phyloP scores from a whole-genome alignment of 1,140 invertebrate species.

The Eumaeus atala region DNA sequence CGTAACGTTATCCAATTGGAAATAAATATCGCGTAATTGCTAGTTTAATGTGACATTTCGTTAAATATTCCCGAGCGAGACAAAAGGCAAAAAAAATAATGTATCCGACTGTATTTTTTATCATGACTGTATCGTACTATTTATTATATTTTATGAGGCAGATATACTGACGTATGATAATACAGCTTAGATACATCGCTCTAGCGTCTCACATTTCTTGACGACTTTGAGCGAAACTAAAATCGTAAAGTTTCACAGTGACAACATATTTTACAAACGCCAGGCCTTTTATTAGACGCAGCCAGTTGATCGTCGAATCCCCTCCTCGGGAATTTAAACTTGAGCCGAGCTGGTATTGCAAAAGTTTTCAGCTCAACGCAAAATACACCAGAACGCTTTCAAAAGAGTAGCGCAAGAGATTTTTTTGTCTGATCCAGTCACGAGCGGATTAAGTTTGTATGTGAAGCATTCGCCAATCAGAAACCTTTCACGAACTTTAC shows the following conservation, averaged over 20 bases:
- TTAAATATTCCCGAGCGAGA: slow-evolving; percentile 24
- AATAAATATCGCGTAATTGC: slow-evolving; percentile 61
- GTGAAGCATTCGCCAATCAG: slow-evolving; percentile 48
- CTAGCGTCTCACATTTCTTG: slow-evolving; percentile 24
- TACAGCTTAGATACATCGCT: slow-evolving; percentile 19
- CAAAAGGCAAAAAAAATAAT: too few relatives aligned
- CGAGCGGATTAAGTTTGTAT: slow-evolving; percentile 57
- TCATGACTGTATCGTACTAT: slow-evolving; percentile 21
- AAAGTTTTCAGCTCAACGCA: slow-evolving; percentile 70
- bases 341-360: slow-evolving; percentile 58
- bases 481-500: slow-evolving; percentile 56
- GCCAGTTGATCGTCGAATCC: slow-evolving; percentile 57
- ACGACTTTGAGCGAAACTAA: slow-evolving; percentile 49
- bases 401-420: slow-evolving; percentile 57
- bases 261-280: slow-evolving; percentile 67
- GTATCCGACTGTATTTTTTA: slow-evolving; percentile 5
- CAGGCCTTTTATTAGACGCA: slow-evolving; percentile 60
- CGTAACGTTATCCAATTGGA: slow-evolving; percentile 44
- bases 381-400: slow-evolving; percentile 72
- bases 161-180: slow-evolving; percentile 38
- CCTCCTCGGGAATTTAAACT: slow-evolving; percentile 61
- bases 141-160: slow-evolving; percentile 35
- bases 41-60: slow-evolving; percentile 45
- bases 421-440: slow-evolving; percentile 51
- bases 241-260: slow-evolving; percentile 69